These are phyloP conservation scores for Myocastor coypus DNA, from an alignment of 2,113 vertebrate genomes.

Conservation along the genomic window DNA sequence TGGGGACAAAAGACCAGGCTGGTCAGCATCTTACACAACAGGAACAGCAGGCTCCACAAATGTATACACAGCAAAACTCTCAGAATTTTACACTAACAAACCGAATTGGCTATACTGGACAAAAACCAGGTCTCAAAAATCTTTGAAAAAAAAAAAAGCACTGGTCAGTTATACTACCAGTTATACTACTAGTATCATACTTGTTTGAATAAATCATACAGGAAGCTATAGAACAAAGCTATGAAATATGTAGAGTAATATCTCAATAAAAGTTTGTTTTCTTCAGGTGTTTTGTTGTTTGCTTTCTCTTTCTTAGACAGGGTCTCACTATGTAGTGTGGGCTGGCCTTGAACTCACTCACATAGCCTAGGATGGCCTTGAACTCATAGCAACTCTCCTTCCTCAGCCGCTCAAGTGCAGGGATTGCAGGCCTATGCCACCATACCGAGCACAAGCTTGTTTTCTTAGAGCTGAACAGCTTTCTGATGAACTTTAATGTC, in stretches of 20 bases:
- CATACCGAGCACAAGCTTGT: background rate
- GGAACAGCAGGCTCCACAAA: background rate
- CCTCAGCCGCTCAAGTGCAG: background rate
- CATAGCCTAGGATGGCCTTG: too few species aligned
- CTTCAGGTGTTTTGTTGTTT: background rate
- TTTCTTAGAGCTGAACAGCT: background rate
- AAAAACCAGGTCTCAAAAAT: background rate
- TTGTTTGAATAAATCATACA: conserved; percentile 22
- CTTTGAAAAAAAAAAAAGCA: background rate
- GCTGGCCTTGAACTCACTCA: background rate
- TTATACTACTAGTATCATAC: background rate
- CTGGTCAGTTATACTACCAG: background rate
- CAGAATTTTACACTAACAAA: background rate
- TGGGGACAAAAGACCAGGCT: conserved; percentile 79
- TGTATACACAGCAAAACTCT: background rate
- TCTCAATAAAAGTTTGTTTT: conserved; percentile 23
- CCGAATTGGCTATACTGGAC: background rate
- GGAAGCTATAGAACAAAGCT: conserved; percentile 24
- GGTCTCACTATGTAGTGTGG: background rate
- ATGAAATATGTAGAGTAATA: conserved; percentile 23
- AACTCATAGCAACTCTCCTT: background rate
- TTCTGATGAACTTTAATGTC: conserved; percentile 8
- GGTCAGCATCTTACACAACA: background rate
- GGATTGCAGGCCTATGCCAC: background rate
- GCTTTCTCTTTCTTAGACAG: background rate